Base-by-base conservation (phyloP, 2,888 invertebrate genomes). In the Cremastinae sp. region DNA sequence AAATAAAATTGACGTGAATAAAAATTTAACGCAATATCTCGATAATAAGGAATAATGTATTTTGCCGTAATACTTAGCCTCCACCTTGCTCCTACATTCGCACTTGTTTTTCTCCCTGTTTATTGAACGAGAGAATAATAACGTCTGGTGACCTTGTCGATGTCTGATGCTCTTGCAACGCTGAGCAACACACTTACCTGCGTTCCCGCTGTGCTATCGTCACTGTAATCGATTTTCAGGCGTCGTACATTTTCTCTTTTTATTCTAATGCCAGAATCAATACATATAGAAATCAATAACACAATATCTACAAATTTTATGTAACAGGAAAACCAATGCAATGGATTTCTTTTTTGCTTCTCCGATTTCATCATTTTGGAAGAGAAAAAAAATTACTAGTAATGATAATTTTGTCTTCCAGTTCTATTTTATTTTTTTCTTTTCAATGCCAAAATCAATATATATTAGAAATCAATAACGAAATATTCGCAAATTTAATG, bases 71-170 rank as follows among this genome's bases (percentile, higher is more conserved):
- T 49, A 49, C 8, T 20, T 53, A 47, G 59, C 64, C 74, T 71
- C 65, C 49, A 53, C 65, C 62, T 68, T 51, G 71, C 55, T 43
- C 12, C 47, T 71, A 62, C 66, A 53, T 66, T 51, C 58, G 56
- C 66, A 72, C 66, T 75, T 72, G 75, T 75, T 75, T 72, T 71
- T 28, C 61, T 62, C 55, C 55, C 37, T 12, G 14, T 37, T 37
- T 47, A 8, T 20, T 16, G 14, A 55, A 59, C 56, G 58, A 20
- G 41, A 64, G 73, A 76, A 76, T 76, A 76, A 76, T 76, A 64
- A 55, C 64, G 73, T 73, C 68, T 68, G 75, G 58, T 53, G 74
- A 35, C 74, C 74, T 74, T 74, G 75, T 39, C 73, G 62, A 59
- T 47, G 75, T 64, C 58, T 64, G 68, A 68, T 76, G 49, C 73